Evolutionary conservation across 2,888 invertebrate species (phyloP).

Genomic region (Platyscelio sp.): DNA sequence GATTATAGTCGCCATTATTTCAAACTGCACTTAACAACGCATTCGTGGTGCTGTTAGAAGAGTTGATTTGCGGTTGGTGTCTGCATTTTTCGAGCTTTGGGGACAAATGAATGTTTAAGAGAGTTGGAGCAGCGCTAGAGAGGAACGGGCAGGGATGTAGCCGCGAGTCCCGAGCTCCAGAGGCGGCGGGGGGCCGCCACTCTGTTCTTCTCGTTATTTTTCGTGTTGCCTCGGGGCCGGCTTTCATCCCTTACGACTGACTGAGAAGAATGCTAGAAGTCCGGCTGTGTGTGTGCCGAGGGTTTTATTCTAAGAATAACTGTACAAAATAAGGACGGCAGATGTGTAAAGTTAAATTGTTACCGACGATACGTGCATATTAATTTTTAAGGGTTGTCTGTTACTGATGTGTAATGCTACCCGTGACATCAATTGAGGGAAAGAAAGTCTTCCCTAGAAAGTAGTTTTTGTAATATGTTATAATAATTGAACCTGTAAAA

Average conservation of each 20-base stretch:
- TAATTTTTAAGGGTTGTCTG: conserved; percentile 52
- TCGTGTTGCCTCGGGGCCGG: conserved; percentile 69
- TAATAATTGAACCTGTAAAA: too few relatives aligned
- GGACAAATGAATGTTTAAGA: conserved; percentile 69
- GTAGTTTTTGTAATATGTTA: too few relatives aligned
- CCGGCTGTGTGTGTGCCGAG: conserved; percentile 67
- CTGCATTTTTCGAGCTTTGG: conserved; percentile 53
- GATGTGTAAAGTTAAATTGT: conserved; percentile 63
- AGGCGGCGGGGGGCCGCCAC: conserved; percentile 18
- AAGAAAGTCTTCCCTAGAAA: too few relatives aligned
- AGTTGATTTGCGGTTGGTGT: conserved; percentile 48
- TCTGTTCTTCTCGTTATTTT: conserved; percentile 72
- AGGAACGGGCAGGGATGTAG: conserved; percentile 29
- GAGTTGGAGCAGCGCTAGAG: conserved; percentile 23
- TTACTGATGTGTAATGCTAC: neutral
- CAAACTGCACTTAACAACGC: conserved; percentile 52
- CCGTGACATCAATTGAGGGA: too few relatives aligned
- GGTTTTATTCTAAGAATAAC: conserved; percentile 70
- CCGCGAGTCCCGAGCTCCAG: conserved; percentile 26
- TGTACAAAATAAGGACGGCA: conserved; percentile 57
- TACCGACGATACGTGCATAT: conserved; percentile 57
- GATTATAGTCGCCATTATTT: conserved; percentile 50
- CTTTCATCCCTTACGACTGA: conserved; percentile 67
- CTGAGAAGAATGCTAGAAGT: conserved; percentile 70
- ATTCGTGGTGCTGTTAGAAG: conserved; percentile 32